Conservation (phyloP, 2,113 vertebrate species). For the Charadrius vociferus region DNA sequence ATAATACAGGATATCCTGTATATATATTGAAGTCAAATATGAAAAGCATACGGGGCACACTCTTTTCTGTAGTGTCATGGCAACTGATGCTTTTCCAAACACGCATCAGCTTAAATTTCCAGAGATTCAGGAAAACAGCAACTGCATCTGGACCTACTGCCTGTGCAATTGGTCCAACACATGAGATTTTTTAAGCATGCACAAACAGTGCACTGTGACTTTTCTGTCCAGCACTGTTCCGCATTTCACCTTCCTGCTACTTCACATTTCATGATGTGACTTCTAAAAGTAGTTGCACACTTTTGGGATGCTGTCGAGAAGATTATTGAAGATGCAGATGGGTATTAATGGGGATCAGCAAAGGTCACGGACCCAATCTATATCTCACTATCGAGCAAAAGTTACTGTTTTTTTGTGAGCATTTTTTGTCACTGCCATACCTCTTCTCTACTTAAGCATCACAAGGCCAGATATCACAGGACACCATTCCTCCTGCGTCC, state of each 20-base stretch:
- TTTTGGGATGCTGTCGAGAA: not conserved
- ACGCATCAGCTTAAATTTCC: not conserved
- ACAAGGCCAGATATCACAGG: not conserved
- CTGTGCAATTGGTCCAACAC: not conserved
- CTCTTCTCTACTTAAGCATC: not conserved
- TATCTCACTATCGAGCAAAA: not conserved
- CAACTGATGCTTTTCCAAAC: not conserved
- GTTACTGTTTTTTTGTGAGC: not conserved
- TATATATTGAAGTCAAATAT: not conserved
- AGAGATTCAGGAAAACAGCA: not conserved
- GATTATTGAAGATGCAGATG: not conserved
- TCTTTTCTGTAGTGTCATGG: not conserved
- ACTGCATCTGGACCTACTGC: not conserved
- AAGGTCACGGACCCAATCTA: not conserved
- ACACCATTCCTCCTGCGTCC: not conserved
- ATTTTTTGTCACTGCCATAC: not conserved
- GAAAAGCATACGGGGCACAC: not conserved
- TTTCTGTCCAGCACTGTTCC: not conserved
- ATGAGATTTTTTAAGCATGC: not conserved
- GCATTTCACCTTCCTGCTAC: not conserved
- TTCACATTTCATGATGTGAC: not conserved
- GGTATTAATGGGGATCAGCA: not conserved
- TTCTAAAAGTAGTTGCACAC: not conserved
- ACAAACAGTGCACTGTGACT: fast-evolving
- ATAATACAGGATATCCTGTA: slow-evolving; percentile 23